Evolutionary conservation across 1,140 invertebrate species (phyloP).

Genomic region (Artemia franciscana): DNA sequence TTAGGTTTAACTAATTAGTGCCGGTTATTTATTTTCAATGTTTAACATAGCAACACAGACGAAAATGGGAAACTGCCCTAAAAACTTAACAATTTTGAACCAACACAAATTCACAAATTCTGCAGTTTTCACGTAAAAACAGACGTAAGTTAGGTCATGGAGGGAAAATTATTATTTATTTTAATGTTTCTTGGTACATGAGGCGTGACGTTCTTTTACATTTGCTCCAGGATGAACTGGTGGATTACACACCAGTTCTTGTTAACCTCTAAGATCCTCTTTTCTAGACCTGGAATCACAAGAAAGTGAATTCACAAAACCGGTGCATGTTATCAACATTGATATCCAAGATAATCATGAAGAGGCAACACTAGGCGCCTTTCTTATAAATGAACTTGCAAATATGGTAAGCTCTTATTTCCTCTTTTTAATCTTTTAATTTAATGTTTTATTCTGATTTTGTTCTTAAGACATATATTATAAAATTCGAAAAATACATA

Average conservation of each 20-base stretch:
- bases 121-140: too few species aligned
- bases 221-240: slow-evolving; percentile 1
- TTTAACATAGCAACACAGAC: too few species aligned
- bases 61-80: too few species aligned
- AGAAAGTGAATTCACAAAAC: slow-evolving; percentile 32
- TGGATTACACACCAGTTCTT: not conserved
- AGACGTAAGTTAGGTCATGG: too few species aligned
- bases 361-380: slow-evolving; percentile 98
- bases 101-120: too few species aligned
- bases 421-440: not conserved
- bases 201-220: slow-evolving; percentile 6
- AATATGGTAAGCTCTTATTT: slow-evolving; percentile 37
- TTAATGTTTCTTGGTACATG: slow-evolving; percentile 8
- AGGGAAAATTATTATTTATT: slow-evolving; percentile 9
- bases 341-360: slow-evolving; percentile 99
- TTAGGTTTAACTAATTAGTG: too few species aligned
- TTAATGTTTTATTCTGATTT: not conserved
- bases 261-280: slow-evolving; percentile 6
- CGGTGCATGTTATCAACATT: slow-evolving; percentile 92
- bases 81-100: too few species aligned
- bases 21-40: too few species aligned
- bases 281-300: slow-evolving; percentile 22
- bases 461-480: not conserved
- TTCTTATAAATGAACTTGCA: slow-evolving; percentile 85
- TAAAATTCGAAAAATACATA: too few species aligned